These are phyloP conservation scores for Sminthurides aquaticus DNA, from an alignment of 2,888 invertebrate species.

Conservation along the genomic window DNA sequence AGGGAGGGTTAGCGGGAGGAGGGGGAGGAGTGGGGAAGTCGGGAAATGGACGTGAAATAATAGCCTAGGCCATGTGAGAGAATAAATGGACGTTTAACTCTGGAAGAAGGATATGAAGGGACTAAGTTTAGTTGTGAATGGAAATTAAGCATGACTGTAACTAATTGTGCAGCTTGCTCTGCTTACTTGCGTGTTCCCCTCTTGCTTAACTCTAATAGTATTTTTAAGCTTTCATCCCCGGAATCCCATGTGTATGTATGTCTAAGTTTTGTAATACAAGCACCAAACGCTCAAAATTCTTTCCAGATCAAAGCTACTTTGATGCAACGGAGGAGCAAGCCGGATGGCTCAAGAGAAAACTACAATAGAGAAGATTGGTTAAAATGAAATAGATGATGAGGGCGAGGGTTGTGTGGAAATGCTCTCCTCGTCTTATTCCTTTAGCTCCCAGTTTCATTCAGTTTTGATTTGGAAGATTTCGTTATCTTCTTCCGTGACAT, in stretches of 20 bases:
- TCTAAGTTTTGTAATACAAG: neutral
- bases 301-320: no score
- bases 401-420: no score
- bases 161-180: conserved; percentile 17
- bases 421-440: no score
- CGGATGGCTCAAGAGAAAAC: no score
- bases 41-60: no score
- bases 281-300: neutral
- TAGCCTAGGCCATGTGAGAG: neutral
- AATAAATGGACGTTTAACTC: neutral
- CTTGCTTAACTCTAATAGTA: neutral
- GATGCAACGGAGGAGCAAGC: no score
- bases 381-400: no score
- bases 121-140: neutral
- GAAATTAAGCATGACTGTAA: conserved; percentile 17
- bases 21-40: neutral
- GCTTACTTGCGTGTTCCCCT: neutral
- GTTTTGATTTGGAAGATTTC: neutral
- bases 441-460: neutral
- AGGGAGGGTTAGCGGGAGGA: neutral
- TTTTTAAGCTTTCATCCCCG: no score
- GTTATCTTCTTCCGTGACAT: neutral
- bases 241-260: no score
- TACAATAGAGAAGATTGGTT: no score
- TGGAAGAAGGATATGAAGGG: neutral